Evolutionary conservation across 2,797 vertebrate genomes (phyloP).

Genomic region (Tinamus major): DNA sequence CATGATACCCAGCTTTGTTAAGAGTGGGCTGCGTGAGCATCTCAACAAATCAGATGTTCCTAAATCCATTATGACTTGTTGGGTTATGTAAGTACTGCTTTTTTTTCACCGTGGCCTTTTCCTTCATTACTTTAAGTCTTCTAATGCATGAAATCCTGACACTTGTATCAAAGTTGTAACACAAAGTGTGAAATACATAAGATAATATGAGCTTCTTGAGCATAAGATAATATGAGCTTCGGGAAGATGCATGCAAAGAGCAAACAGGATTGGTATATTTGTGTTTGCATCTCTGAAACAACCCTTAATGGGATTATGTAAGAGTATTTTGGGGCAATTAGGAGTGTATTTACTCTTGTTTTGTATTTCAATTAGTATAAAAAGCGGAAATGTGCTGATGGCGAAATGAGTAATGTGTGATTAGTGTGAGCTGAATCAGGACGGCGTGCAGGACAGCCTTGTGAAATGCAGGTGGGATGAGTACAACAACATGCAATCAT

Average conservation of each 20-base stretch:
- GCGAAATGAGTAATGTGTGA: background rate
- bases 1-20: background rate
- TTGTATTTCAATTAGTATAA: background rate
- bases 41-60: background rate
- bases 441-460: background rate
- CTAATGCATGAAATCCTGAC: background rate
- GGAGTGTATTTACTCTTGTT: background rate
- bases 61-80: background rate
- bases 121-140: background rate
- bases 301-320: background rate
- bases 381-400: background rate
- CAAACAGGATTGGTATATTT: background rate
- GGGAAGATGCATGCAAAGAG: background rate
- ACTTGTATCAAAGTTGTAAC: background rate
- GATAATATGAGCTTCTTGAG: background rate
- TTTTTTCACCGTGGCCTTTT: background rate
- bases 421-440: background rate
- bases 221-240: background rate
- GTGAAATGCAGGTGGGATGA: background rate
- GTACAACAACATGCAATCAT: background rate
- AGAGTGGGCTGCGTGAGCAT: background rate
- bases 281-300: background rate
- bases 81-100: background rate
- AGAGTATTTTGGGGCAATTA: background rate
- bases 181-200: background rate